Base-by-base conservation (phyloP, 2,888 invertebrate genomes). In the Idaea straminata region DNA sequence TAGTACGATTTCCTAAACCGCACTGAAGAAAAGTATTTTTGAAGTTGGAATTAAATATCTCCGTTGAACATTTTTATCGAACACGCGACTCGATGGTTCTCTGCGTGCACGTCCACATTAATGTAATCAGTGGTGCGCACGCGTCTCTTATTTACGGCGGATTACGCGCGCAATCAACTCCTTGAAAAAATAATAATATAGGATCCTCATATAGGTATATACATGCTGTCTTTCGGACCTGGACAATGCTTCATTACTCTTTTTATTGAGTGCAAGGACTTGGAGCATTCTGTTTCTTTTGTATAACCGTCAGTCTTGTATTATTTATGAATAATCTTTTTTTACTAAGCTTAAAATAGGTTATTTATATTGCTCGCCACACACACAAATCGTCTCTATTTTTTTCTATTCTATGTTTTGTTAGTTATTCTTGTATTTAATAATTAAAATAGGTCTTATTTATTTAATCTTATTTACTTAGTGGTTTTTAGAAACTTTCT, bases 111-210 rank as follows among this genome's bases (percentile, higher is more conserved):
- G 82, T 77, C 74, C 67, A 70, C 79, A 68, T 81, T 86, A 87
- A 87, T 86, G 85, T 86, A 88, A 91, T 91, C 91, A 91, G 83
- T 78, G 76, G 73, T 76, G 86, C 84, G 86, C 89, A 86, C 86
- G 88, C 86, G 87, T 78, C 82, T 81, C 86, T 89, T 89, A 91
- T 92, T 89, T 90, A 92, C 88, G 86, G 85, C 86, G 89, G 90
- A 89, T 91, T 92, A 91, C 86, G 87, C 85, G 82, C 80, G 80
- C 88, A 90, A 88, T 90, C 89, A 88, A 82, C 83, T 72, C 73
- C 34, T 15, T 74, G 72, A 79, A 85, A 87, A 83, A 83, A 83
- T 47, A 47, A 47, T 47, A 47, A 47, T 76, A 74, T 74, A 67
- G 70, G 72, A 77, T 68, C 74, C 69, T 25, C 25, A 47, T 47